Evolutionary conservation across 2,113 vertebrate species (phyloP).

Genomic region (Pomatorhinus ruficollis): DNA sequence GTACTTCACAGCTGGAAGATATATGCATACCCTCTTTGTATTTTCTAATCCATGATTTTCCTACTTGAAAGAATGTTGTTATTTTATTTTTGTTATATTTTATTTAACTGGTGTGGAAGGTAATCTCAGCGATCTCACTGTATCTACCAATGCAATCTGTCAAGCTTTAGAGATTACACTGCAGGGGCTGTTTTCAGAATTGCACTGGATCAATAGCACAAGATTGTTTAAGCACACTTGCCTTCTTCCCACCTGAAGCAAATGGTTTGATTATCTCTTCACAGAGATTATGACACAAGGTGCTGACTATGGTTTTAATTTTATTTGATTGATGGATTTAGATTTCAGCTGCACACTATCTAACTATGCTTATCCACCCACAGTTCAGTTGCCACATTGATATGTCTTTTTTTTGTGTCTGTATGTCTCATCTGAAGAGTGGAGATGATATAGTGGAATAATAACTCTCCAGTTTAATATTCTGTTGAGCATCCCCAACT

Average conservation of each 20-base stretch:
- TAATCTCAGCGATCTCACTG: neutral
- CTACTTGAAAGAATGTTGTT: neutral
- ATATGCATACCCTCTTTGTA: neutral
- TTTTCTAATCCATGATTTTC: neutral
- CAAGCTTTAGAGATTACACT: constrained; percentile 30
- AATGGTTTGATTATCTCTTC: constrained; percentile 60
- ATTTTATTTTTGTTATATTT: neutral
- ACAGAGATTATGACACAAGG: constrained; percentile 53
- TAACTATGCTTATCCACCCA: constrained; percentile 35
- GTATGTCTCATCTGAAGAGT: constrained; percentile 35
- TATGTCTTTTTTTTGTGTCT: neutral
- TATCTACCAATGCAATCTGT: constrained; percentile 19
- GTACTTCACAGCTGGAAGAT: neutral
- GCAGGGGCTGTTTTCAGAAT: constrained; percentile 11
- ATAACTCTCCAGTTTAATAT: constrained; percentile 52
- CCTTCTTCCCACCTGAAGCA: constrained; percentile 51
- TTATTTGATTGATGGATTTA: constrained; percentile 60
- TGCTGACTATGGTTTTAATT: constrained; percentile 66
- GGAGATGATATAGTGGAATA: constrained; percentile 40
- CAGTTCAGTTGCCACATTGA: neutral
- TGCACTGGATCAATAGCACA: constrained; percentile 48
- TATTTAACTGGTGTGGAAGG: neutral
- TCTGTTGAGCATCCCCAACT: constrained; percentile 8
- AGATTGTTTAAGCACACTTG: constrained; percentile 20
- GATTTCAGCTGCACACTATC: constrained; percentile 38